These are phyloP conservation scores for Collichthys lucidus DNA, from an alignment of 2,113 vertebrate species.

Conservation along the genomic window DNA sequence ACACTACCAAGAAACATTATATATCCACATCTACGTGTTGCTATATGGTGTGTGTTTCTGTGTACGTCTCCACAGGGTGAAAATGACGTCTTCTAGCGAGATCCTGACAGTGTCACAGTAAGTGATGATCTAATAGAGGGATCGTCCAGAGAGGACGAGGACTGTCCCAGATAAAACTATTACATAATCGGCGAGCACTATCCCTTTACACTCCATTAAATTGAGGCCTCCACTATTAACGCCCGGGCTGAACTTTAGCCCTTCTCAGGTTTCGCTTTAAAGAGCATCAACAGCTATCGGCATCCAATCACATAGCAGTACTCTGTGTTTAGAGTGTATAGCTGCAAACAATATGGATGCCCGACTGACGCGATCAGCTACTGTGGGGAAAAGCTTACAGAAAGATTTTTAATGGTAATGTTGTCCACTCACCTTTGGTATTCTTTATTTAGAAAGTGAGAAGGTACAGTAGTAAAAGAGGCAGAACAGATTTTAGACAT, in stretches of 20 bases:
- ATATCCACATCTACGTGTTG: slow-evolving; percentile 8
- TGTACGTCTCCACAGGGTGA: slow-evolving; percentile 32
- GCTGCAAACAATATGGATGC: slow-evolving; percentile 9
- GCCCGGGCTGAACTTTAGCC: slow-evolving; percentile 52
- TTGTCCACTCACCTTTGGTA: not conserved
- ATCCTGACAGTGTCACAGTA: slow-evolving; percentile 48
- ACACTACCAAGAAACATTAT: slow-evolving; percentile 39
- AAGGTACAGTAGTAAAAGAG: not conserved
- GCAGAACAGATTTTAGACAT: not conserved
- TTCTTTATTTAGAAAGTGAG: slow-evolving; percentile 10
- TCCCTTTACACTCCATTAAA: slow-evolving; percentile 75
- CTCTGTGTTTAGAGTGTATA: not conserved
- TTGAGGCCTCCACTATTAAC: slow-evolving; percentile 49
- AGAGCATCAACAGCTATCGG: slow-evolving; percentile 41
- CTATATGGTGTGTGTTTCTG: not conserved
- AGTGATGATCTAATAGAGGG: slow-evolving; percentile 48
- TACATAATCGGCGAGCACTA: slow-evolving; percentile 68
- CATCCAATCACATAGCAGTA: slow-evolving; percentile 36
- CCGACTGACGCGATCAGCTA: not conserved
- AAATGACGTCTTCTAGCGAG: slow-evolving; percentile 19
- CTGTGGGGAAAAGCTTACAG: not conserved
- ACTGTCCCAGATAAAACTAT: slow-evolving; percentile 64
- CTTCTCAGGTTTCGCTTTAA: slow-evolving; percentile 62
- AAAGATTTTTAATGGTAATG: not conserved
- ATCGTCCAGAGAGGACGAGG: slow-evolving; percentile 17